phyloP scores from a whole-genome alignment of 2,888 invertebrate genomes.

The Chrysolina oricalcia region DNA sequence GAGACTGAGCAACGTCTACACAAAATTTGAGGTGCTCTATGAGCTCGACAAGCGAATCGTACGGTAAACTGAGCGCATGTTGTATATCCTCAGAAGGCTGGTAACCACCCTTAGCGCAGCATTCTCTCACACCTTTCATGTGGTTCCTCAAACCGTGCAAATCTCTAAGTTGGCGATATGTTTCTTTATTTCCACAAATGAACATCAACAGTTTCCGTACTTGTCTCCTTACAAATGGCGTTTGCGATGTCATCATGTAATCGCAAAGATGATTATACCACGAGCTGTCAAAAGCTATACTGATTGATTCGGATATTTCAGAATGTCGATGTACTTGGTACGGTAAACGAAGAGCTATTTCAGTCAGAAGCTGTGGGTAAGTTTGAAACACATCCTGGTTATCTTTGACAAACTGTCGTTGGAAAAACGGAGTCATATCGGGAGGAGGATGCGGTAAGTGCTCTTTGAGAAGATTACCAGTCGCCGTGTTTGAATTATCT shows the following conservation, averaged over 20 bases:
- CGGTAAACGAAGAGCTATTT: constrained; percentile 93
- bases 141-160: constrained; percentile 94
- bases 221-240: constrained; percentile 91
- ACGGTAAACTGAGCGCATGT: constrained; percentile 78
- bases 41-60: constrained; percentile 93
- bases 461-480: constrained; percentile 85
- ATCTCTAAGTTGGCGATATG: constrained; percentile 94
- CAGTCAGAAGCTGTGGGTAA: constrained; percentile 94
- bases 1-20: constrained; percentile 88
- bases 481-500: constrained; percentile 67
- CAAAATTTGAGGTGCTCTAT: constrained; percentile 97
- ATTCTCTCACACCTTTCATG: constrained; percentile 78
- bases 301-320: constrained; percentile 72
- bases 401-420: constrained; percentile 92
- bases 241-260: constrained; percentile 86
- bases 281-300: constrained; percentile 74
- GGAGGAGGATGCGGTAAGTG: constrained; percentile 87
- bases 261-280: constrained; percentile 92
- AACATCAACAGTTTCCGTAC: constrained; percentile 92
- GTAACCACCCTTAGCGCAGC: constrained; percentile 75
- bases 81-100: constrained; percentile 71
- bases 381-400: constrained; percentile 95
- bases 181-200: constrained; percentile 96
- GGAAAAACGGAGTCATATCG: constrained; percentile 97
- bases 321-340: constrained; percentile 93